phyloP scores from a whole-genome alignment of 2,113 vertebrate genomes.

The Oncorhynchus keta region DNA sequence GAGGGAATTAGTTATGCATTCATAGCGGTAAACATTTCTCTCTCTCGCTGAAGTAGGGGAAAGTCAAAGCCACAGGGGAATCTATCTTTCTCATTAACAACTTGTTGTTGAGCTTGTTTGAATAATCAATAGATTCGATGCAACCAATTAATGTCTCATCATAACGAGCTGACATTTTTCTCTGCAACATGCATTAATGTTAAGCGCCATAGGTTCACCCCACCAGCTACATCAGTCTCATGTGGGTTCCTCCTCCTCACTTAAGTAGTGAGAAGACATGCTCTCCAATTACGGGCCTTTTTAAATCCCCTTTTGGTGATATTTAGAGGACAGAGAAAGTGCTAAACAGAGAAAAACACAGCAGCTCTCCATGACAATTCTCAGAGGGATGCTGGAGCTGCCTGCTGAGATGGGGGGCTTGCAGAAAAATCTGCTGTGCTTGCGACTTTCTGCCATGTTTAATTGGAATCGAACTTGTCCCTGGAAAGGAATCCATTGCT shows the following conservation, averaged over 20 bases:
- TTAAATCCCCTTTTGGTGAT: constrained; percentile 61
- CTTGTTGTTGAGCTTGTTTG: constrained; percentile 43
- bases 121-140: constrained; percentile 52
- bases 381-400: constrained; percentile 71
- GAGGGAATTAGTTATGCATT: constrained; percentile 20
- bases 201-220: constrained; percentile 7
- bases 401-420: constrained; percentile 74
- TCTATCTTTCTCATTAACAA: constrained; percentile 34
- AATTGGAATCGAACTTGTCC: constrained; percentile 81
- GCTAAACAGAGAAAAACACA: constrained; percentile 55
- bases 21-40: constrained; percentile 25
- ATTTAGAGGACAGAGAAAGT: constrained; percentile 65
- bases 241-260: constrained; percentile 3
- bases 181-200: constrained; percentile 22
- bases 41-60: constrained; percentile 22
- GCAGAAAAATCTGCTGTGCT: constrained; percentile 77
- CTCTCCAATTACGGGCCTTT: constrained; percentile 53
- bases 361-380: constrained; percentile 71
- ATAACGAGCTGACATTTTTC: constrained; percentile 35
- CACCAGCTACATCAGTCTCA: not conserved
- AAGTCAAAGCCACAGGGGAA: constrained; percentile 6
- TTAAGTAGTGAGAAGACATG: constrained; percentile 25
- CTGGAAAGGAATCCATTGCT: constrained; percentile 76
- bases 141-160: constrained; percentile 38
- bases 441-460: constrained; percentile 79